Percentiles rank a stretch among this genome's conserved stretches.
These are phyloP conservation scores for Stenichneumon culpator DNA, from an alignment of 2,888 invertebrate species.

Conservation along the genomic window DNA sequence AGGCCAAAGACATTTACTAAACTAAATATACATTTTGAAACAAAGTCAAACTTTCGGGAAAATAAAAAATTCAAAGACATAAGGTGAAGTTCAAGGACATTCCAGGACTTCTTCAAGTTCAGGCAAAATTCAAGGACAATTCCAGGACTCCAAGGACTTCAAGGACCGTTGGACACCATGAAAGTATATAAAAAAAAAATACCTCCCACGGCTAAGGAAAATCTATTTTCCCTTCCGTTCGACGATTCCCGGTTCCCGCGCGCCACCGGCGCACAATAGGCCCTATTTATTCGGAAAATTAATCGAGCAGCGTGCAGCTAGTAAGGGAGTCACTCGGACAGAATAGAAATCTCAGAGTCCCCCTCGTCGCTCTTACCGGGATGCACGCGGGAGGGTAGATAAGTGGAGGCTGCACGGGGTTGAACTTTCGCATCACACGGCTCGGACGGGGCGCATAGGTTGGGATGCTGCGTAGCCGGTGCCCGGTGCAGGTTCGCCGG, in stretches of 20 bases:
- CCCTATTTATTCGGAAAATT: slow-evolving; percentile 52
- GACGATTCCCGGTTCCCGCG: not conserved
- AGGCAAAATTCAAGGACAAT: too few species aligned
- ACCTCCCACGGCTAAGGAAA: not conserved
- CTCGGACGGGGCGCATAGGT: slow-evolving; percentile 74
- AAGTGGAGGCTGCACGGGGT: slow-evolving; percentile 24
- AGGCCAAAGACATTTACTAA: too few species aligned
- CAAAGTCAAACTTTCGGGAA: too few species aligned
- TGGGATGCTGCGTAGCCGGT: slow-evolving; percentile 57
- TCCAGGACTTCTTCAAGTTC: too few species aligned
- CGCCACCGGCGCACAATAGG: not conserved
- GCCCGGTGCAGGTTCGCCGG: slow-evolving; percentile 68
- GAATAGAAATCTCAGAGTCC: slow-evolving; percentile 58
- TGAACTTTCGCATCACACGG: slow-evolving; percentile 79
- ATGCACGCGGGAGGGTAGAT: slow-evolving; percentile 7
- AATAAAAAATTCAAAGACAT: too few species aligned
- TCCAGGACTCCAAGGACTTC: too few species aligned
- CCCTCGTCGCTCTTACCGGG: slow-evolving; percentile 19
- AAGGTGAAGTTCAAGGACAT: too few species aligned
- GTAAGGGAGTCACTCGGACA: slow-evolving; percentile 41
- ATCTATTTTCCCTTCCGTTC: slow-evolving; percentile 18
- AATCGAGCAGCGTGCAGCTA: slow-evolving; percentile 53
- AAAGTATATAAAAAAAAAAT: too few species aligned
- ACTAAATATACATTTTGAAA: too few species aligned
- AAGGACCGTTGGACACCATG: too few species aligned